Evolutionary conservation across 2,113 vertebrate species (phyloP).

Genomic region (western clawed frog (Xenopus tropicalis)): DNA sequence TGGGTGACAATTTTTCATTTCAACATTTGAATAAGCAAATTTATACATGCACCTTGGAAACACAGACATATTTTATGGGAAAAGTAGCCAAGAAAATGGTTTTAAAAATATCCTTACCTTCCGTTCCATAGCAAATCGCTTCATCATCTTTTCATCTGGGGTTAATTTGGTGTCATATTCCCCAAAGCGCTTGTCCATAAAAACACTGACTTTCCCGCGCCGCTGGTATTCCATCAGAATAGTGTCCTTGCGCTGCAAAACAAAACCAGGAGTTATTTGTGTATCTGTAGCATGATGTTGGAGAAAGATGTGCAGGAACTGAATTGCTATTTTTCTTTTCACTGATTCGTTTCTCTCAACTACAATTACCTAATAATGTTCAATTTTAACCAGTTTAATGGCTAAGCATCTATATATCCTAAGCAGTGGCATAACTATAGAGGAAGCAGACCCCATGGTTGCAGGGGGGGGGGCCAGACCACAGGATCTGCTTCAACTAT

Average conservation of each 20-base stretch:
- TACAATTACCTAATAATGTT: no score
- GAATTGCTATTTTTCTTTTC: neutral
- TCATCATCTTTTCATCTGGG: slow-evolving; percentile 89
- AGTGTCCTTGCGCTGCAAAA: slow-evolving; percentile 81
- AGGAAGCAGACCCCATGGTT: no score
- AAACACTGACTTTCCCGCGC: slow-evolving; percentile 77
- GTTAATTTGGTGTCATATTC: slow-evolving; percentile 81
- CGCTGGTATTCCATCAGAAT: slow-evolving; percentile 88
- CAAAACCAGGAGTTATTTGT: neutral
- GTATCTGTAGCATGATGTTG: neutral
- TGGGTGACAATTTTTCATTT: no score
- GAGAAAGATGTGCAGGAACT: slow-evolving; percentile 20
- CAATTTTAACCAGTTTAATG: no score
- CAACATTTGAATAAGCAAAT: no score
- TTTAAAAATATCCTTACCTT: slow-evolving; percentile 69
- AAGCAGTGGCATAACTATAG: no score
- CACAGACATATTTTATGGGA: no score
- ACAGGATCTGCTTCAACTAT: no score
- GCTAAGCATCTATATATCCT: no score
- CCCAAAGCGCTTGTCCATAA: slow-evolving; percentile 83
- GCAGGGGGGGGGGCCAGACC: no score
- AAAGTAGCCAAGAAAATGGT: no score
- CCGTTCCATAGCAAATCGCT: slow-evolving; percentile 87
- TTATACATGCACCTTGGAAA: no score
- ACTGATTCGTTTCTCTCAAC: fast-evolving